Base-by-base conservation (phyloP, 2,797 vertebrate genomes). In the Chaetophractus vellerosus region DNA sequence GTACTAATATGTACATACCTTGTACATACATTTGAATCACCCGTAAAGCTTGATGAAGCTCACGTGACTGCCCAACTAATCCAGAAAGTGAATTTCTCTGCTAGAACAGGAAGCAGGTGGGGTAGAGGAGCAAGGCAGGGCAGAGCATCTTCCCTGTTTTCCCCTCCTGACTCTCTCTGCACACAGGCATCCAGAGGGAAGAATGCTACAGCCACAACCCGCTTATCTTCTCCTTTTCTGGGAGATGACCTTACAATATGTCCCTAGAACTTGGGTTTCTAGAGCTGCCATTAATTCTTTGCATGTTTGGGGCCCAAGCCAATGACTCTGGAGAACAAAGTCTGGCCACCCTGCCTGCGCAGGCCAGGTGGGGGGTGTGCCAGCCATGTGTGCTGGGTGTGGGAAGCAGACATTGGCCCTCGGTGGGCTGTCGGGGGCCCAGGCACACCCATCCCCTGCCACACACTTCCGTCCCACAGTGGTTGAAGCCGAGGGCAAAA, bases 131-230 rank as follows among this genome's bases (percentile, higher is more conserved):
- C 5, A 5, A 81, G 48, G 48, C 36, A 86, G 36, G 2, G 9
- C 9, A 23, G 19, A 0, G 3, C 80, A 26, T 82, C 52, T 57
- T 66, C 45, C 12, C 36, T 28, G 16, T 36, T 71, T 52, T 76
- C 84, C 75, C 36, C 57, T 94, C 59, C 68, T 12, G 69, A 68
- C 64, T 45, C 59, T 87, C 23, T 90, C 79, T 36, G 31, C 75
- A 66, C 38, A 28, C 1, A 10, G 33, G 6, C 74, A 57, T 31
- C 2, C 33, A 74, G 82, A 88, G 38, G 66, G 50, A 85, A 90
- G 80, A 61, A 59, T 1, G 2, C 5, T 10, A 21, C 4, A 8
- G 28, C 7, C 8, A 45, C 15, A 33, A 64, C 15, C 48, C 33
- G 23, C 11, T 61, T 31, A 2, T 63, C 50, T 74, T 31, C 23